These are phyloP conservation scores for Bradypodion ventrale DNA, from an alignment of 2,797 vertebrate genomes.

Conservation along the genomic window DNA sequence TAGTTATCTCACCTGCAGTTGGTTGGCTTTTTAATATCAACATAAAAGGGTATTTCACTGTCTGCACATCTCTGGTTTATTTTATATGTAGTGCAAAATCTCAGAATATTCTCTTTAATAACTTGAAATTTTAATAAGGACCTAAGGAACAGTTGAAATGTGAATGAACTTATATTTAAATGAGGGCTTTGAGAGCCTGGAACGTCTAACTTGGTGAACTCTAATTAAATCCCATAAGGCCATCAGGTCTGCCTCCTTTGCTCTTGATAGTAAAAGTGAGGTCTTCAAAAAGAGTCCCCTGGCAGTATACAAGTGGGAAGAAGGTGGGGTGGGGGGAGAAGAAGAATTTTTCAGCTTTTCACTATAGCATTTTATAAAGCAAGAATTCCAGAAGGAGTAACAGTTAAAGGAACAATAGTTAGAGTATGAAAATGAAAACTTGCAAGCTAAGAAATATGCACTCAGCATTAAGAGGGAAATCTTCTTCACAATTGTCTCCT, in stretches of 20 bases:
- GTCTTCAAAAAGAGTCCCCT: constrained; percentile 81
- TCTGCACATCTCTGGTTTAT: constrained; percentile 66
- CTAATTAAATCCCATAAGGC: constrained; percentile 84
- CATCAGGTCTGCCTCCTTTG: constrained; percentile 74
- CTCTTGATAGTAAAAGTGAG: constrained; percentile 77
- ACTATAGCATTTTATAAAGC: constrained; percentile 66
- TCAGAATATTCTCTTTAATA: constrained; percentile 77
- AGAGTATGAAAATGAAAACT: constrained; percentile 61
- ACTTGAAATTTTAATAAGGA: constrained; percentile 81
- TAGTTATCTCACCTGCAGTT: constrained; percentile 60
- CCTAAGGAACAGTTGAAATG: constrained; percentile 78
- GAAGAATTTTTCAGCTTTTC: constrained; percentile 62
- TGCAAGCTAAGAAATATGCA: constrained; percentile 53
- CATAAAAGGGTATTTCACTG: constrained; percentile 54
- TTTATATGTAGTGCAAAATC: constrained; percentile 66
- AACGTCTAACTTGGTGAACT: constrained; percentile 80
- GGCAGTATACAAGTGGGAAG: constrained; percentile 72
- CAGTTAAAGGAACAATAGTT: constrained; percentile 71
- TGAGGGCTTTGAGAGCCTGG: constrained; percentile 77
- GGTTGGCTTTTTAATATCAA: constrained; percentile 61
- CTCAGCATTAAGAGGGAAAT: constrained; percentile 50
- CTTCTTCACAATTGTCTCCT: constrained; percentile 55
- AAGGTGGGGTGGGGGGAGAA: constrained; percentile 11
- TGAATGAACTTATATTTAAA: constrained; percentile 81
- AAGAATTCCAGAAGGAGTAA: constrained; percentile 75